Evolutionary conservation across 2,888 invertebrate species (phyloP), one percentile per base, ranked within the genome.

Genomic region (Aporophyla nigra): DNA sequence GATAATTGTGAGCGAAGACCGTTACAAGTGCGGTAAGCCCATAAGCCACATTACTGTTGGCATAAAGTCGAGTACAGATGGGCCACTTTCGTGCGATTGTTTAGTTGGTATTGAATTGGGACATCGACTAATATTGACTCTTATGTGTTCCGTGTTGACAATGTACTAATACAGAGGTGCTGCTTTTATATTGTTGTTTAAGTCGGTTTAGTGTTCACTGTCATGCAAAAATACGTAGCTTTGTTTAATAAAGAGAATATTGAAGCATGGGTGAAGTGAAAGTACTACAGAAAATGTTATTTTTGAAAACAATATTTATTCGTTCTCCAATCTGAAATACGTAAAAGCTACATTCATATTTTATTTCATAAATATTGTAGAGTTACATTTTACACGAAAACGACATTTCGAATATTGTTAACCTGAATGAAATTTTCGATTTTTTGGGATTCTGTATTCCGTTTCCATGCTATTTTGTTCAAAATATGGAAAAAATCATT

Each of bases 1-100:
- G 66, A 51, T 80, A 86, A 85, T 86, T 85, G 74, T 59, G 19
- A 61, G 24, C 9, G 53, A 12, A 19, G 9, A 85, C 81, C 84
- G 86, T 78, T 86, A 70, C 33, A 12, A 63, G 56, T 78, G 84
- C 71, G 80, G 71, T 84, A 75, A 58, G 62, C 61, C 69, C 63
- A 65, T 86, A 73, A 51, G 59, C 61, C 63, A 65, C 80, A 51
- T 43, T 54, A 58, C 19, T 77, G 54, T 19, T 58, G 27, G 43
- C 12, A 12, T 63, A 68, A 70, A 65, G 43, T 56, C 68, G 24
- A 14, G 53, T 19, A 58, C 24, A 68, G 59, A 74, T 59, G 67
- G 24, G 74, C 62, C 19, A 54, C 63, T 63, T 74, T 61, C 49
- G 0, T 5, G 43, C 49, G 24, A 66, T 65, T 63, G 40, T 61